Evolutionary conservation across 2,113 vertebrate species (phyloP).

Genomic region (Hypomesus transpacificus): DNA sequence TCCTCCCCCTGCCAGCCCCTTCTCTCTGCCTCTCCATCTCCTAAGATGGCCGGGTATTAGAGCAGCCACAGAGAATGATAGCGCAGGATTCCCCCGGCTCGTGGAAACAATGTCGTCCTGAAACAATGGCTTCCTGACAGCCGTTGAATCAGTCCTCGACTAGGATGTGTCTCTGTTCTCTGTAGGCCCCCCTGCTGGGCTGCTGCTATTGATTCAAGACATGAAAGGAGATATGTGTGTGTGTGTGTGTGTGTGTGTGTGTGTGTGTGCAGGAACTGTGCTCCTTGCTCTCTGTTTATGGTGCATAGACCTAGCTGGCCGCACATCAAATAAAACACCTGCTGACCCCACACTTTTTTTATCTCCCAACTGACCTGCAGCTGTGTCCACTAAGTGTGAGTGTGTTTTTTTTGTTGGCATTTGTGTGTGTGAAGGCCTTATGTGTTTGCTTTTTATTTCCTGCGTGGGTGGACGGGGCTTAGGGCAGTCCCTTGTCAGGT

Average conservation of each 20-base stretch:
- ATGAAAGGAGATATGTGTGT: background rate
- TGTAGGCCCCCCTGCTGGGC: background rate
- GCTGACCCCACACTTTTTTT: slow-evolving; percentile 43
- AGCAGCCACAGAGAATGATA: too few relatives aligned
- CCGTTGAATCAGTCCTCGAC: background rate
- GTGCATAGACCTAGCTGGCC: slow-evolving; percentile 11
- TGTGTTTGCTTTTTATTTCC: slow-evolving; percentile 8
- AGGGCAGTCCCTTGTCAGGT: background rate
- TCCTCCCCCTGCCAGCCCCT: too few relatives aligned
- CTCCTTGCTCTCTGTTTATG: background rate
- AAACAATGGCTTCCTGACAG: too few relatives aligned
- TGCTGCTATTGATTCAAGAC: background rate
- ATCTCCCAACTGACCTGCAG: slow-evolving; percentile 43
- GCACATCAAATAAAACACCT: slow-evolving; percentile 38
- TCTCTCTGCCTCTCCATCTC: too few relatives aligned
- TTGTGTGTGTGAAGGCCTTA: slow-evolving; percentile 8
- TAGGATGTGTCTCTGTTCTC: background rate
- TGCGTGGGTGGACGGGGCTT: background rate
- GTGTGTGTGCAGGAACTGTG: background rate
- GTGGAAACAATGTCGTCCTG: too few relatives aligned
- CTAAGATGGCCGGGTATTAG: too few relatives aligned
- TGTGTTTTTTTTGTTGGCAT: background rate
- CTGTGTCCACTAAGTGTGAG: slow-evolving; percentile 33
- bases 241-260: background rate
- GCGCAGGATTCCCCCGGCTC: too few relatives aligned